Base-by-base conservation (phyloP, 92 coral and sea anemone species). In the Epizoanthus rinbou region DNA sequence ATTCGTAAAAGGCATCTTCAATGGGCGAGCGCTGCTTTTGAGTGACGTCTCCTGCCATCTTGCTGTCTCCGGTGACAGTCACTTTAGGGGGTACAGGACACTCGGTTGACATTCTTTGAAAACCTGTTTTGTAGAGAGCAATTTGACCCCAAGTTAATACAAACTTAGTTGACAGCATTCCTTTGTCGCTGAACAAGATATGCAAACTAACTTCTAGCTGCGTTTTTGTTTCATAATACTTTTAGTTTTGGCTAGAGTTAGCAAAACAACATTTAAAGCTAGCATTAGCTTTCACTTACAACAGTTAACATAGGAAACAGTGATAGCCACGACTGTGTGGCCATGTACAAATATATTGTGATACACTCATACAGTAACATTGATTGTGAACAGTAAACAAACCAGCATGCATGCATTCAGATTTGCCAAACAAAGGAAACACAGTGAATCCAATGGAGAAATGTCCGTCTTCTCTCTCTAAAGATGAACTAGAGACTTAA, bases 1-100 rank as follows among this genome's bases (percentile, higher is more conserved):
- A 95, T 76, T 95, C 98, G 87, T 88, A 95, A 67, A 95, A 95
- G 3, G 98, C 97, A 80, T 95, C 88, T 80, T 95, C 98, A 22
- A 84, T 87, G 17, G 98, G 98, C 23, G 98, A 89, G 19, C 98
- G 95, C 24, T 89, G 88, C 21, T 73, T 87, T 50, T 93, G 93
- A 21, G 97, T 93, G 84, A 91, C 87, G 81, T 93, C 94, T 14
- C 80, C 75, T 56, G 52, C 65, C 57, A 79, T 7, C 21, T 84
- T 81, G 16, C 82, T 69, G 52, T 88, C 87, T 6, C 67, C 76
- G 3, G 94, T 91, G 85, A 91, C 88, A 23, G 88, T 88, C 39
- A 91, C 87, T 22, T 19, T 88, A 9, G 94, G 91, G 53, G 93
- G 88, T 57, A 86, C 82, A 45, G 84, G 80, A 21, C 57, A 73